These are phyloP conservation scores for Galagoides demidoff DNA, from an alignment of 2,797 vertebrate genomes.

Conservation along the genomic window DNA sequence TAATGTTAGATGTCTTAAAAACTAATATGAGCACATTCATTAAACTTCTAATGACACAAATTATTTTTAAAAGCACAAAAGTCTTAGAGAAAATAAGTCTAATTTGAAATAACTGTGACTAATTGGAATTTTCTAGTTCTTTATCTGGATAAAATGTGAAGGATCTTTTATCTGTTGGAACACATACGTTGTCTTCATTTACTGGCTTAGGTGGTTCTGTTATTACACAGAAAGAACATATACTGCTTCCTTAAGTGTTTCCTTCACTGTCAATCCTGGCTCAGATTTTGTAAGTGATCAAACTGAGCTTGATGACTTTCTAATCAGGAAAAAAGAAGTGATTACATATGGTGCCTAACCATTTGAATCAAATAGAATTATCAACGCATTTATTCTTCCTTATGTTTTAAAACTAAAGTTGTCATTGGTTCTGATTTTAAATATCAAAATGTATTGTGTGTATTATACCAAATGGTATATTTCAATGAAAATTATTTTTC, in stretches of 20 bases:
- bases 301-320: neutral
- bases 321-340: neutral
- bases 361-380: neutral
- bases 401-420: neutral
- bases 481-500: neutral
- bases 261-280: neutral
- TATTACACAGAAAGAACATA: slow-evolving; percentile 5
- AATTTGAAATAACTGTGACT: slow-evolving; percentile 44
- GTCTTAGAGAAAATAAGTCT: neutral
- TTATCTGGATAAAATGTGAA: slow-evolving; percentile 43
- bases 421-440: neutral
- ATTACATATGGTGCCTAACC: neutral
- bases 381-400: neutral
- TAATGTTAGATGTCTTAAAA: neutral
- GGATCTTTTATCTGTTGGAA: slow-evolving; percentile 56
- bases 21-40: neutral
- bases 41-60: neutral
- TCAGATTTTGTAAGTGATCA: neutral
- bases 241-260: neutral
- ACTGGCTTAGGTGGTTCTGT: neutral
- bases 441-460: neutral
- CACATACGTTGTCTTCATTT: slow-evolving; percentile 17
- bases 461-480: neutral
- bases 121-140: slow-evolving; percentile 46
- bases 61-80: neutral